Conservation (phyloP, 2,888 invertebrate species). For the Prosapia bicincta region DNA sequence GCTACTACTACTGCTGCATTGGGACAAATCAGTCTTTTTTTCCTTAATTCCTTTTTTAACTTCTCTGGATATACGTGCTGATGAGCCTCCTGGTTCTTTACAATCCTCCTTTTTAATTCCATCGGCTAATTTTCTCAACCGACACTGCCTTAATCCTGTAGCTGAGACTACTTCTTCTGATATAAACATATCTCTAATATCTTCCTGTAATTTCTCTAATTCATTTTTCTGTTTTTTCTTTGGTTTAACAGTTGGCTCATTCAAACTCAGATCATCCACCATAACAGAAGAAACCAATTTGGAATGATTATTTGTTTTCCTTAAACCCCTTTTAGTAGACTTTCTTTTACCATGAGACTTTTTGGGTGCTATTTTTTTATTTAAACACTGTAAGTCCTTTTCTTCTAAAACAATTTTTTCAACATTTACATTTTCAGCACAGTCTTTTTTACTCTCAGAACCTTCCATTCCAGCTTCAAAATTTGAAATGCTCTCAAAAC, state of each 20-base stretch:
- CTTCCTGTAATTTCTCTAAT: constrained; percentile 61
- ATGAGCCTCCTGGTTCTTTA: too few species aligned
- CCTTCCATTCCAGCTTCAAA: too few species aligned
- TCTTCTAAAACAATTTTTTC: neutral
- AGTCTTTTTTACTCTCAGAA: neutral
- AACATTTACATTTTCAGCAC: neutral
- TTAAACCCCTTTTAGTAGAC: neutral
- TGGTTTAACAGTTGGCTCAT: neutral
- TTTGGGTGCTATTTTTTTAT: neutral
- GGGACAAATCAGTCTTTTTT: too few species aligned
- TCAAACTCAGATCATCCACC: neutral
- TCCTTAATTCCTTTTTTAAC: too few species aligned
- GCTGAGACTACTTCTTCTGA: constrained; percentile 60
- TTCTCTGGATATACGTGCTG: too few species aligned
- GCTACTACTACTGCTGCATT: too few species aligned
- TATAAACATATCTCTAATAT: constrained; percentile 67
- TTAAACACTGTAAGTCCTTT: neutral
- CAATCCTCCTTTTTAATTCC: too few species aligned
- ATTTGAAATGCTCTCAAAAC: too few species aligned
- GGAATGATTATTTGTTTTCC: too few species aligned
- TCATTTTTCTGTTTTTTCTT: constrained; percentile 49
- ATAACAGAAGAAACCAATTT: too few species aligned
- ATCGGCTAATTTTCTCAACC: constrained; percentile 26
- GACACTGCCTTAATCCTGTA: constrained; percentile 63
- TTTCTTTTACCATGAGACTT: neutral